phyloP scores from a whole-genome alignment of 1,140 invertebrate species.

The Cyclina sinensis region DNA sequence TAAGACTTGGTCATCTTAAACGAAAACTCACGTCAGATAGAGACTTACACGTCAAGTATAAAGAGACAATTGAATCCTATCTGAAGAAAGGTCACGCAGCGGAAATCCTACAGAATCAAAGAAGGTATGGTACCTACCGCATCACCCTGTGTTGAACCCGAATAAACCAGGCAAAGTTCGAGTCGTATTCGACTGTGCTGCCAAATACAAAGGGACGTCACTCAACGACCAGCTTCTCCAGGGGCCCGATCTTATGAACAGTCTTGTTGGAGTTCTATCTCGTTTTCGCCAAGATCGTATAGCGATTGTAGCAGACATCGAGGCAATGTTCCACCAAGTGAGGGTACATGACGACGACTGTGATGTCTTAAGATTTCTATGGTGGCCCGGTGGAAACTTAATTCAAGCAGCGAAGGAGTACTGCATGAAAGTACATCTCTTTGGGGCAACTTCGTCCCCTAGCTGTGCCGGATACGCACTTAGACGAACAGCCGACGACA shows the following conservation, averaged over 20 bases:
- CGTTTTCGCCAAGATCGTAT: constrained; percentile 68
- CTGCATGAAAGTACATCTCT: not conserved
- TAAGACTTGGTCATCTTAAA: constrained; percentile 10
- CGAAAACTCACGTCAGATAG: constrained; percentile 1
- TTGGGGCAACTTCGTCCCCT: not conserved
- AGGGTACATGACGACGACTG: constrained; percentile 33
- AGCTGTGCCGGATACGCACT: not conserved
- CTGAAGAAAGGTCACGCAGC: not conserved
- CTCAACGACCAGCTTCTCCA: constrained; percentile 36
- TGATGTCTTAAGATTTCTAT: too few relatives aligned
- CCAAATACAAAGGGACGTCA: too few relatives aligned
- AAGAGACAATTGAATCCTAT: not conserved
- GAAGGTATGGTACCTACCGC: constrained; percentile 49
- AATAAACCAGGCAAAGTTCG: constrained; percentile 47
- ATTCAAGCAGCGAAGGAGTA: not conserved
- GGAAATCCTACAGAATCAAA: too few relatives aligned
- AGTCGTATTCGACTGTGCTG: too few relatives aligned
- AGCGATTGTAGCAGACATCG: constrained; percentile 63
- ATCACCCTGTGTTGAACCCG: constrained; percentile 25
- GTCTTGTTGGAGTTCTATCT: constrained; percentile 65
- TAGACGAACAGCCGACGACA: not conserved
- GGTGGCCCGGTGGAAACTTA: not conserved
- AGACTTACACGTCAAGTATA: too few relatives aligned
- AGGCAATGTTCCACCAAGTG: constrained; percentile 68
- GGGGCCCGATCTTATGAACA: constrained; percentile 84